phyloP scores from a whole-genome alignment of 2,113 vertebrate species.

The Atrichornis clamosus region DNA sequence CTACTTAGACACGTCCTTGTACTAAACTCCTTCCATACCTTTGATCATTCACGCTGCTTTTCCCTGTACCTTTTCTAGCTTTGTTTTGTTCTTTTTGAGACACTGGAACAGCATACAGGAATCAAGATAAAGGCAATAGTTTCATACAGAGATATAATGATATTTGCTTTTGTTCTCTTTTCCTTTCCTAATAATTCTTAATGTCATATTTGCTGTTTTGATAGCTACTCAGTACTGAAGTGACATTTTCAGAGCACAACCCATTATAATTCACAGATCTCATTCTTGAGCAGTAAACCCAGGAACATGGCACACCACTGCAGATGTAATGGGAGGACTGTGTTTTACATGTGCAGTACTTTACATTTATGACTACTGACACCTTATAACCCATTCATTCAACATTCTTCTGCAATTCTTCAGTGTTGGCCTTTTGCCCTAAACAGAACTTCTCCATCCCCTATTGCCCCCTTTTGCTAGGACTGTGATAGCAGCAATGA shows the following conservation, averaged over 20 bases:
- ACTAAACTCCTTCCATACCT: not conserved
- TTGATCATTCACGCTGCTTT: slow-evolving; percentile 16
- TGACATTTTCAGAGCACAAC: slow-evolving; percentile 40
- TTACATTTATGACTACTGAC: not conserved
- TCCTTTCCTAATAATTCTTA: slow-evolving; percentile 20
- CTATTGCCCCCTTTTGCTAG: not conserved
- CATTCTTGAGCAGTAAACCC: not conserved
- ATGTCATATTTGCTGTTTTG: slow-evolving; percentile 33
- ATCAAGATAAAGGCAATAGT: slow-evolving; percentile 19
- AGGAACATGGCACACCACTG: not conserved
- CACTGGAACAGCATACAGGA: not conserved
- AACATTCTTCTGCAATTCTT: not conserved
- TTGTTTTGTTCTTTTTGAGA: slow-evolving; percentile 26
- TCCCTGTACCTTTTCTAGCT: not conserved
- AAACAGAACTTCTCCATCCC: not conserved
- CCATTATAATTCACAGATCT: not conserved
- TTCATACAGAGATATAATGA: not conserved
- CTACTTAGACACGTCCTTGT: not conserved
- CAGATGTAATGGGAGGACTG: not conserved
- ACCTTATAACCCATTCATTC: not conserved
- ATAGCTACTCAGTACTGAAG: not conserved
- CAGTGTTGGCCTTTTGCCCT: not conserved
- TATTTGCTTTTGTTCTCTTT: slow-evolving; percentile 27
- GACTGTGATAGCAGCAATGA: not conserved
- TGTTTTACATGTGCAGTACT: not conserved